These are phyloP conservation scores for Elegia similella DNA, from an alignment of 2,888 invertebrate genomes.

Conservation along the genomic window DNA sequence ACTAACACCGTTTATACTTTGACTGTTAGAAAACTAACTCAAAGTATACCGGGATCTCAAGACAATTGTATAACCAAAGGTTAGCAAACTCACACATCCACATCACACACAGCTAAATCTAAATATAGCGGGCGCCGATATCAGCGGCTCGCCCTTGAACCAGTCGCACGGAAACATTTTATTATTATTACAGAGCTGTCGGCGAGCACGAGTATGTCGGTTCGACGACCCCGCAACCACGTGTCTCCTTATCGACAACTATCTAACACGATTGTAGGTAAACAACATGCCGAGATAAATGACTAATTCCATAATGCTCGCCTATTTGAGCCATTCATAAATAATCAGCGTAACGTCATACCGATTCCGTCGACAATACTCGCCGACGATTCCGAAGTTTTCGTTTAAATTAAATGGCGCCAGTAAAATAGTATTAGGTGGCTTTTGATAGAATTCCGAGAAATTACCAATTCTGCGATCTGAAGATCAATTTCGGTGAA, in stretches of 20 bases:
- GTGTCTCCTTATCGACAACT: conserved; percentile 82
- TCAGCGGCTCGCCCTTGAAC: conserved; percentile 82
- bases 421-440: neutral
- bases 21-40: neutral
- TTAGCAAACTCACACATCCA: conserved; percentile 58
- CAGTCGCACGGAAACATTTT: conserved; percentile 82
- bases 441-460: neutral
- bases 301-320: conserved; percentile 76
- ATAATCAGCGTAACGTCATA: conserved; percentile 67
- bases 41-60: conserved; percentile 27
- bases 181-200: conserved; percentile 82
- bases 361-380: conserved; percentile 54
- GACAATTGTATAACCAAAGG: conserved; percentile 54
- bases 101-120: conserved; percentile 78
- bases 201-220: conserved; percentile 80
- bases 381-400: conserved; percentile 28
- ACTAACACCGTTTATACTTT: neutral
- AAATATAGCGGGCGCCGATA: conserved; percentile 81
- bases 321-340: conserved; percentile 73
- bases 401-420: neutral
- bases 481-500: neutral
- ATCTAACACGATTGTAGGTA: conserved; percentile 81
- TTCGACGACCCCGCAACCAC: conserved; percentile 79
- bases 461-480: neutral
- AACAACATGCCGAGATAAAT: conserved; percentile 79